A percentile compares a stretch with the other conserved stretches of the same genome.
These are phyloP conservation scores for Pseudochirops corinnae DNA, from an alignment of 2,797 vertebrate species.

Conservation along the genomic window DNA sequence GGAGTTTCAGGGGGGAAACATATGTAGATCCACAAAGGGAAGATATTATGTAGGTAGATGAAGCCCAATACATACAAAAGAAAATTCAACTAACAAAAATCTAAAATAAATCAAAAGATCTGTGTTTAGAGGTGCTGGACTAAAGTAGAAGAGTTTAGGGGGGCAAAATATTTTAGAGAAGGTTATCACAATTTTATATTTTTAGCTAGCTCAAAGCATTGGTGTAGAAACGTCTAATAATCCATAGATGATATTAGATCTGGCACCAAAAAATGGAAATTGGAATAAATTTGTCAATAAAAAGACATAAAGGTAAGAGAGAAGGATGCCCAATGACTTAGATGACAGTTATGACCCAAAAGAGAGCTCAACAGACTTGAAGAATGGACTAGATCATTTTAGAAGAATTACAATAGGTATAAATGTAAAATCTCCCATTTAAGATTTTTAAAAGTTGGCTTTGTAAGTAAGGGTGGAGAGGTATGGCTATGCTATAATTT, in stretches of 20 bases:
- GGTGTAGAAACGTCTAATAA: slow-evolving; percentile 22
- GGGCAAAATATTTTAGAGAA: slow-evolving; percentile 4
- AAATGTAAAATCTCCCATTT: not conserved
- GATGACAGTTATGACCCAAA: not conserved
- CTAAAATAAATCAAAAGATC: not conserved
- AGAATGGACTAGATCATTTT: not conserved
- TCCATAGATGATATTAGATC: not conserved
- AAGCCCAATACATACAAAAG: not conserved
- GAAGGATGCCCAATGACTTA: not conserved
- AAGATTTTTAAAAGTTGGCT: not conserved
- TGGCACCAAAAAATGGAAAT: not conserved
- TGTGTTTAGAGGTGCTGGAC: not conserved
- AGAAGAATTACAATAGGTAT: not conserved
- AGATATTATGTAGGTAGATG: not conserved
- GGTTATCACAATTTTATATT: slow-evolving; percentile 1
- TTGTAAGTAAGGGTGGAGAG: not conserved
- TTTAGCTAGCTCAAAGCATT: not conserved
- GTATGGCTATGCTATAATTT: not conserved
- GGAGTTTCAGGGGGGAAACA: not conserved
- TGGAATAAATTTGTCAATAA: not conserved
- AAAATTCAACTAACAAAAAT: not conserved
- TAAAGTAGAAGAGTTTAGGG: not conserved
- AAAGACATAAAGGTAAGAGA: not conserved
- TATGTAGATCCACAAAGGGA: slow-evolving; percentile 20
- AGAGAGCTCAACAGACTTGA: not conserved